Conservation (phyloP, 2,113 vertebrate species). For the Chamaea fasciata region DNA sequence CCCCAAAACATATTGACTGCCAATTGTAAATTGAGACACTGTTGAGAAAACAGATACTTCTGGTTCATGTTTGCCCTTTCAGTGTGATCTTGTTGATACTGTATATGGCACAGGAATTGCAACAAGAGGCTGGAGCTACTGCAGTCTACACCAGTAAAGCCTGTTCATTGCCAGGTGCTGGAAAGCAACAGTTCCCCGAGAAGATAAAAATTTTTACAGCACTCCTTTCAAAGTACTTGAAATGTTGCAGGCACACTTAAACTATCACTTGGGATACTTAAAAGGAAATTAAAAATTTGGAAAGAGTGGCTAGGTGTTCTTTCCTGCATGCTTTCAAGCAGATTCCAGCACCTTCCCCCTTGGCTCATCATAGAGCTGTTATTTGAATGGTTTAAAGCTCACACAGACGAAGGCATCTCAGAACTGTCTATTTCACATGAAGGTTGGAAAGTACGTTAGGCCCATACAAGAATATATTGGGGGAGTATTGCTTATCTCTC, state of each 20-base stretch:
- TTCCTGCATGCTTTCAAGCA: background rate
- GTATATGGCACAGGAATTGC: background rate
- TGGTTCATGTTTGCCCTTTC: background rate
- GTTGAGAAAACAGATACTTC: background rate
- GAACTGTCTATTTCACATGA: background rate
- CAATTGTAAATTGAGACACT: background rate
- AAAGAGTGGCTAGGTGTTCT: background rate
- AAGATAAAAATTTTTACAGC: background rate
- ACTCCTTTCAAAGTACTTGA: background rate
- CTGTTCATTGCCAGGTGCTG: background rate
- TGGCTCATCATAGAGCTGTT: background rate
- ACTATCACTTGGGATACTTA: background rate
- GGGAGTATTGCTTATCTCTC: background rate
- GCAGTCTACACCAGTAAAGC: background rate
- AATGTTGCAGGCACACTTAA: background rate
- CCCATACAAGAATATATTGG: background rate
- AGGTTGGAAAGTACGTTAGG: background rate
- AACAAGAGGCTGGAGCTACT: background rate
- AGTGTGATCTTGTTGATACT: background rate
- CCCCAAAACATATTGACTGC: background rate
- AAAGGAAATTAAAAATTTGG: background rate
- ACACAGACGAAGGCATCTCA: background rate
- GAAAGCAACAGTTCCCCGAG: background rate
- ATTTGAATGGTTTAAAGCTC: background rate
- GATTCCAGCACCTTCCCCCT: background rate